Conservation (phyloP, 2,113 vertebrate genomes). For the Astur gentilis region DNA sequence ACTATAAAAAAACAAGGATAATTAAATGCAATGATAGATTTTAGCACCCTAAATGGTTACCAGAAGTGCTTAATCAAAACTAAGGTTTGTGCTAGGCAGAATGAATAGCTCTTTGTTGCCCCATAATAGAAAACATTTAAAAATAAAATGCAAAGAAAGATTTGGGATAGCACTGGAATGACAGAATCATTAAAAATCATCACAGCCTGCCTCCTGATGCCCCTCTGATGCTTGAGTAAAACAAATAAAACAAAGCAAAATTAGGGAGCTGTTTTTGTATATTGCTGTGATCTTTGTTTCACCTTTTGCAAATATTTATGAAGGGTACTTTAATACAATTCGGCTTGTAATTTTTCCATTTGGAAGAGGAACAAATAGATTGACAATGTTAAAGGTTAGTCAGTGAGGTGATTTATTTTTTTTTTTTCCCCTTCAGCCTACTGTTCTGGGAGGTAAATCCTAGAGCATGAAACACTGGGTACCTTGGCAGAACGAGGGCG, state of each 20-base stretch:
- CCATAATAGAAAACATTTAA: conserved; percentile 5
- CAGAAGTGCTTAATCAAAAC: conserved; percentile 52
- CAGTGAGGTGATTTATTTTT: not conserved
- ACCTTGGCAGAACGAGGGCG: not conserved
- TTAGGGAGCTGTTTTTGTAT: not conserved
- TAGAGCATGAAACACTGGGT: not conserved
- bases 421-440: not conserved
- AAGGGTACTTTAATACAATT: not conserved
- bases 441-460: not conserved
- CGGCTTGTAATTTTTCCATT: not conserved
- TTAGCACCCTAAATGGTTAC: conserved; percentile 56
- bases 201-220: not conserved
- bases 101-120: conserved; percentile 49
- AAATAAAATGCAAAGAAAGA: conserved; percentile 6
- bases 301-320: conserved; percentile 7
- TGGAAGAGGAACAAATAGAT: not conserved
- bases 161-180: not conserved
- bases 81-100: conserved; percentile 23
- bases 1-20: conserved; percentile 22
- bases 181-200: conserved; percentile 4
- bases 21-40: conserved; percentile 42
- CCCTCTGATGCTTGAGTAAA: not conserved
- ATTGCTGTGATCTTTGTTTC: conserved; percentile 12
- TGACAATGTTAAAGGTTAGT: not conserved
- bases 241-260: not conserved